Evolutionary conservation across 2,797 vertebrate species (phyloP).

Genomic region (Xenentodon cancila): DNA sequence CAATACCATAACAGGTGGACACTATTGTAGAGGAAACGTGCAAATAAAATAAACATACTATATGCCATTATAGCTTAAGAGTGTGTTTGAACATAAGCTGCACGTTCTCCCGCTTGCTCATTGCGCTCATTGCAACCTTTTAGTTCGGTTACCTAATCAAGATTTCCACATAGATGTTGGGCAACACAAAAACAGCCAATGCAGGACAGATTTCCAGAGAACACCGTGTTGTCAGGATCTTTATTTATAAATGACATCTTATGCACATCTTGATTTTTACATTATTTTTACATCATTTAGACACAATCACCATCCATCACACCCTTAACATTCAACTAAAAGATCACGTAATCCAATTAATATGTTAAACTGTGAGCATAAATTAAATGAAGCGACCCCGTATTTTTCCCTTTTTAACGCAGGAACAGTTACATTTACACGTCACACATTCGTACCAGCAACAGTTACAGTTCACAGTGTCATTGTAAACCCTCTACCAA

Average conservation of each 20-base stretch:
- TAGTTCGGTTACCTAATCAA: constrained; percentile 38
- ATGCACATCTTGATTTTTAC: constrained; percentile 53
- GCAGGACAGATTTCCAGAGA: constrained; percentile 31
- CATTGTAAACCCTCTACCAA: constrained; percentile 64
- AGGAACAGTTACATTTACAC: constrained; percentile 60
- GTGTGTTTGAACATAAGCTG: too few species aligned
- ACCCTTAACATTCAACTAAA: constrained; percentile 30
- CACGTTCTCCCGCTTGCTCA: neutral
- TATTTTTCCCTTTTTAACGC: constrained; percentile 9
- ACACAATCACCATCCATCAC: constrained; percentile 52
- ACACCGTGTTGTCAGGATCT: constrained; percentile 34
- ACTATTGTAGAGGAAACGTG: too few species aligned
- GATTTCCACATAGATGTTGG: constrained; percentile 38
- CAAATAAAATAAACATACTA: too few species aligned
- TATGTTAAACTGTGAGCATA: constrained; percentile 32
- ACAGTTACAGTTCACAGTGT: constrained; percentile 76
- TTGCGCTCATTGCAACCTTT: constrained; percentile 24
- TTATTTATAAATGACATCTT: constrained; percentile 78
- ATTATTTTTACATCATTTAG: constrained; percentile 57
- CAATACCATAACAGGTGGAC: too few species aligned
- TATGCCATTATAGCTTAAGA: too few species aligned
- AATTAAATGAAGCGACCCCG: constrained; percentile 60
- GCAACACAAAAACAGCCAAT: constrained; percentile 31
- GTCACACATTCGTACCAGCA: constrained; percentile 72
- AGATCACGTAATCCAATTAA: constrained; percentile 19